Percentiles rank a stretch among this genome's conserved stretches.
phyloP scores from a whole-genome alignment of 2,113 vertebrate species.

The Chionis minor region DNA sequence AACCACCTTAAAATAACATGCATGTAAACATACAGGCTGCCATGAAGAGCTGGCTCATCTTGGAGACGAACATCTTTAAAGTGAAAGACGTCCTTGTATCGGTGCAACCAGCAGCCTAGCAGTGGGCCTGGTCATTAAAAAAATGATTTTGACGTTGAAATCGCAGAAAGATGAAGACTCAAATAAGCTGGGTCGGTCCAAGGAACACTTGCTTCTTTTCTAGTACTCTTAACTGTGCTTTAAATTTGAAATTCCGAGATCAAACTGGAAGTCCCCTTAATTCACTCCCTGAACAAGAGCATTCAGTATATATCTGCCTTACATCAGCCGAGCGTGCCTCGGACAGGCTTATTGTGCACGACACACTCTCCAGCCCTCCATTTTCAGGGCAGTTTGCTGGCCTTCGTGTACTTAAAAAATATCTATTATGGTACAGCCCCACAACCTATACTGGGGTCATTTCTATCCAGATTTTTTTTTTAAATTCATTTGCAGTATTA shows the following conservation, averaged over 20 bases:
- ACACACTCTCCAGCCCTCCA: background rate
- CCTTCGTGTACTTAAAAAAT: background rate
- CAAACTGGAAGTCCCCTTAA: background rate
- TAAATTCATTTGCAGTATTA: background rate
- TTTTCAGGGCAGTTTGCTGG: background rate
- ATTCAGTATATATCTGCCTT: background rate
- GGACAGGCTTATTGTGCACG: background rate
- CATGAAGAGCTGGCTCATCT: background rate
- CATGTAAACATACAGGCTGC: background rate
- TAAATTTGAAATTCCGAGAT: background rate
- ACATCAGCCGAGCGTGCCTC: fast-evolving
- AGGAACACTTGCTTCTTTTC: background rate
- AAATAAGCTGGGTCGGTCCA: background rate
- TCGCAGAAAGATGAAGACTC: background rate
- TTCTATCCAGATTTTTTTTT: background rate
- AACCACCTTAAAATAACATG: background rate
- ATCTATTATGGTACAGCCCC: background rate
- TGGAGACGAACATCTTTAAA: background rate
- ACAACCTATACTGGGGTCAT: background rate
- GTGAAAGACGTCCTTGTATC: background rate
- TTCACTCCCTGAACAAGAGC: background rate
- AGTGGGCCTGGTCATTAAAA: fast-evolving
- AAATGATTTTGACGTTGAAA: background rate
- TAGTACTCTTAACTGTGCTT: background rate
- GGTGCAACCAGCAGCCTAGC: fast-evolving